Evolutionary conservation across 2,797 vertebrate genomes (phyloP).

Genomic region (Austrolebias charrua): DNA sequence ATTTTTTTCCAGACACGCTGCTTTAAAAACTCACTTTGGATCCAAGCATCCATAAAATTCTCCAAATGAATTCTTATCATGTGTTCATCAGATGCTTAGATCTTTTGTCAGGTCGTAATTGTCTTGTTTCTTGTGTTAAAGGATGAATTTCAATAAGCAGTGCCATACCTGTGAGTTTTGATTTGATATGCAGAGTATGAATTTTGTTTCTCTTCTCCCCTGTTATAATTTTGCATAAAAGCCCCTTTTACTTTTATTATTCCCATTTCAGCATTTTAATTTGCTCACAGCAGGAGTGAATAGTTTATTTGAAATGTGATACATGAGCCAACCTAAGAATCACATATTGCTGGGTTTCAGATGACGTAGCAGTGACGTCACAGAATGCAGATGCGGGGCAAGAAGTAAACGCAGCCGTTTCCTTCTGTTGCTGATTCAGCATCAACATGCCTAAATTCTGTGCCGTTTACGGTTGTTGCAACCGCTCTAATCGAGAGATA

Average conservation of each 20-base stretch:
- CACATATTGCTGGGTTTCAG: no score
- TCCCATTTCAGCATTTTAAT: conserved; percentile 17
- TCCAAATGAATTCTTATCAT: conserved; percentile 38
- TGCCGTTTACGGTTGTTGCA: no score
- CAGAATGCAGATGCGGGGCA: no score
- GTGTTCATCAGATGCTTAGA: conserved; percentile 49
- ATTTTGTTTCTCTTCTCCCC: conserved; percentile 4
- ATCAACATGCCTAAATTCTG: no score
- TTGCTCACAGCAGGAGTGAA: background rate
- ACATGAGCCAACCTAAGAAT: conserved; percentile 3
- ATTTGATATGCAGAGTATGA: conserved; percentile 43
- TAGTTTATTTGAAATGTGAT: background rate
- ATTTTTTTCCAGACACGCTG: background rate
- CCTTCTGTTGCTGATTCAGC: no score
- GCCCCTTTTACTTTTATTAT: conserved; percentile 11
- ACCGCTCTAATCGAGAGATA: no score
- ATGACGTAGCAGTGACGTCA: no score
- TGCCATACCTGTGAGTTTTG: conserved; percentile 28
- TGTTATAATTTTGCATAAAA: conserved; percentile 16
- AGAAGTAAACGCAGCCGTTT: no score
- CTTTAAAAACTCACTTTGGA: conserved; percentile 30
- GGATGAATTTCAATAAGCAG: conserved; percentile 46
- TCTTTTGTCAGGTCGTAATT: conserved; percentile 41
- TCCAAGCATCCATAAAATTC: conserved; percentile 40
- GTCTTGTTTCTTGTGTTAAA: conserved; percentile 47